Evolutionary conservation across 2,797 vertebrate species (phyloP).

Genomic region (Uromys caudimaculatus): DNA sequence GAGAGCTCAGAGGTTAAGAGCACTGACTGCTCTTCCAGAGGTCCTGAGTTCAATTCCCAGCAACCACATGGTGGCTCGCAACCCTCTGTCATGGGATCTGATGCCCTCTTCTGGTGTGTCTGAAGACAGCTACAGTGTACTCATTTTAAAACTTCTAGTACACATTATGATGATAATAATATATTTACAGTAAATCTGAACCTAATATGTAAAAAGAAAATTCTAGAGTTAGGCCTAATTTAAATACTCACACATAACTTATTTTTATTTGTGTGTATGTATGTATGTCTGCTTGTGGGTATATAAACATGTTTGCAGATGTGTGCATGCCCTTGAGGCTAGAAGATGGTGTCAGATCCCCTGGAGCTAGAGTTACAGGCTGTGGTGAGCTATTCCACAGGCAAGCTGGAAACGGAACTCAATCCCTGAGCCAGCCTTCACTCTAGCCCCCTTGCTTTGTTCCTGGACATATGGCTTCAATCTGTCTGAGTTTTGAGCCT

Average conservation of each 20-base stretch:
- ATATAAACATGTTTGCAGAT: not conserved
- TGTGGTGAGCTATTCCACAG: not conserved
- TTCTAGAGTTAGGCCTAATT: conserved; percentile 28
- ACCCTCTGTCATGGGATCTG: too few relatives aligned
- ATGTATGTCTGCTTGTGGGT: not conserved
- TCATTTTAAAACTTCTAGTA: conserved; percentile 22
- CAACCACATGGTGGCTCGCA: too few relatives aligned
- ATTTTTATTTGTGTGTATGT: not conserved
- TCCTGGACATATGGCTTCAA: not conserved
- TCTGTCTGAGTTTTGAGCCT: not conserved
- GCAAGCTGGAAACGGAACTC: not conserved
- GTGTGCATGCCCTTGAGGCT: not conserved
- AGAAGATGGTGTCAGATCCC: not conserved
- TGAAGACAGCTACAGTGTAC: too few relatives aligned
- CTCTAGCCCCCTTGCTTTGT: not conserved
- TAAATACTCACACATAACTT: not conserved
- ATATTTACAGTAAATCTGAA: conserved; percentile 2
- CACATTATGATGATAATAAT: not conserved
- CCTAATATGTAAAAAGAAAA: not conserved
- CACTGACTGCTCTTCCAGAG: too few relatives aligned
- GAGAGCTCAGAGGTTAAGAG: too few relatives aligned
- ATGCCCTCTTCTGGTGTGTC: too few relatives aligned
- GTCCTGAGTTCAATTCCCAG: too few relatives aligned
- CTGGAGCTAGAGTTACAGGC: not conserved
- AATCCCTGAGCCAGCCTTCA: not conserved